Evolutionary conservation across 2,113 vertebrate species (phyloP).

Genomic region (Mesoclemmys tuberculata): DNA sequence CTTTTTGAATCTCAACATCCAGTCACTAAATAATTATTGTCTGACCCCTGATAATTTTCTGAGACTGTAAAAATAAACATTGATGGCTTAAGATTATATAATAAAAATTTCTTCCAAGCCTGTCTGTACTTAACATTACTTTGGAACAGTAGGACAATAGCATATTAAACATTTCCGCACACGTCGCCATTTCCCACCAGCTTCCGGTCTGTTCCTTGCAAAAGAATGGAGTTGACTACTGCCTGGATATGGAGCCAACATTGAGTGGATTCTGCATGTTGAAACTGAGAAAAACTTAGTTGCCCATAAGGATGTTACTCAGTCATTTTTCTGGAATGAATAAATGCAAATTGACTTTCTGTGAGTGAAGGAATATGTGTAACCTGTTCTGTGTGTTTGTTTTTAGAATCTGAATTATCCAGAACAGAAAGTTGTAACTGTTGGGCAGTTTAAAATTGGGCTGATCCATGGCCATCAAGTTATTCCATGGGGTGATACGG

Average conservation of each 20-base stretch:
- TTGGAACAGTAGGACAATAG: not conserved
- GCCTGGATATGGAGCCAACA: not conserved
- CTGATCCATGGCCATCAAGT: conserved; percentile 95
- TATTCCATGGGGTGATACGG: conserved; percentile 94
- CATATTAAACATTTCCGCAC: not conserved
- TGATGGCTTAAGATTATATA: not conserved
- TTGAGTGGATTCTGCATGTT: fast-evolving
- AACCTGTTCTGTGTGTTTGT: not conserved
- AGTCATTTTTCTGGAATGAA: not conserved
- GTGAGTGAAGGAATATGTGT: not conserved
- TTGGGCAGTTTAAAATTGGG: conserved; percentile 93
- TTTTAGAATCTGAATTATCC: conserved; percentile 92
- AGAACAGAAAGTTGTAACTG: conserved; percentile 93
- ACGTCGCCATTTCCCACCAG: not conserved
- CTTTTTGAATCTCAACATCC: not conserved
- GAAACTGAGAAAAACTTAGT: not conserved
- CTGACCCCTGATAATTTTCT: not conserved
- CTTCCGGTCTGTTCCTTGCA: not conserved
- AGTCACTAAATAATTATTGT: no score
- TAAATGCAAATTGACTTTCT: not conserved
- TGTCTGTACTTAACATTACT: not conserved
- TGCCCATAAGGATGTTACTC: not conserved
- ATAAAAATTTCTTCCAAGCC: not conserved
- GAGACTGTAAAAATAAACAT: not conserved
- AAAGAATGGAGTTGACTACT: not conserved